Conservation (phyloP, 2,888 invertebrate species). For the Torymus auratus region DNA sequence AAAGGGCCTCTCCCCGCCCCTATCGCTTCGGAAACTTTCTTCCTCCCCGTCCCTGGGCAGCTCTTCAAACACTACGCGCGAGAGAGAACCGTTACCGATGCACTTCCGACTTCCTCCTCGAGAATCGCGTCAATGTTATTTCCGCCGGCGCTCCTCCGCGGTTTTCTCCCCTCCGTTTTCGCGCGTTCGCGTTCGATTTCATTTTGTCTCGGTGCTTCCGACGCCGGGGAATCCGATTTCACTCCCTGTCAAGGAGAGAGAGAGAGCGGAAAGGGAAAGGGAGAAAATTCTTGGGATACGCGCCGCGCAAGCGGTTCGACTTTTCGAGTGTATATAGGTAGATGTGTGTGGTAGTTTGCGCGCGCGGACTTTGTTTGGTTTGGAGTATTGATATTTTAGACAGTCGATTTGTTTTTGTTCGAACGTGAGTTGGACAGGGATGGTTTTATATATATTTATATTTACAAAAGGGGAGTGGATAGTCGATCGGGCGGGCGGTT, state of each 20-base stretch:
- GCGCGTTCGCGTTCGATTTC: slow-evolving; percentile 60
- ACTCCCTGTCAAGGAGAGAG: slow-evolving; percentile 39
- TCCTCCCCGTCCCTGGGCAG: background rate
- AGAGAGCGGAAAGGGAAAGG: background rate
- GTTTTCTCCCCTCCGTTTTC: background rate
- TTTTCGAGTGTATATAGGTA: too few relatives aligned
- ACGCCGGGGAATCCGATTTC: slow-evolving; percentile 55
- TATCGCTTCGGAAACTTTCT: slow-evolving; percentile 21
- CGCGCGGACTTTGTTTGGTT: too few relatives aligned
- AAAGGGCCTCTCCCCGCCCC: too few relatives aligned
- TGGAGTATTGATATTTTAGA: too few relatives aligned
- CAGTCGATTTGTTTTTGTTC: too few relatives aligned
- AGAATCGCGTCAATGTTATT: slow-evolving; percentile 57
- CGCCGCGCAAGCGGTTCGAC: too few relatives aligned
- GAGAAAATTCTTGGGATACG: background rate
- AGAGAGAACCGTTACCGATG: slow-evolving; percentile 48
- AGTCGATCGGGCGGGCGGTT: too few relatives aligned
- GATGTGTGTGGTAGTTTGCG: too few relatives aligned
- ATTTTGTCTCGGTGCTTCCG: slow-evolving; percentile 59
- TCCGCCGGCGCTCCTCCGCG: slow-evolving; percentile 44
- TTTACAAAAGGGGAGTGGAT: too few relatives aligned
- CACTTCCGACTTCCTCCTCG: slow-evolving; percentile 42
- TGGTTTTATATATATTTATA: too few relatives aligned
- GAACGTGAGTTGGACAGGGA: too few relatives aligned
- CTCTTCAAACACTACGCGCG: slow-evolving; percentile 46